Evolutionary conservation across 1,140 invertebrate genomes (phyloP), one percentile per base, ranked within the genome.

Genomic region (Eriocheir sinensis): DNA sequence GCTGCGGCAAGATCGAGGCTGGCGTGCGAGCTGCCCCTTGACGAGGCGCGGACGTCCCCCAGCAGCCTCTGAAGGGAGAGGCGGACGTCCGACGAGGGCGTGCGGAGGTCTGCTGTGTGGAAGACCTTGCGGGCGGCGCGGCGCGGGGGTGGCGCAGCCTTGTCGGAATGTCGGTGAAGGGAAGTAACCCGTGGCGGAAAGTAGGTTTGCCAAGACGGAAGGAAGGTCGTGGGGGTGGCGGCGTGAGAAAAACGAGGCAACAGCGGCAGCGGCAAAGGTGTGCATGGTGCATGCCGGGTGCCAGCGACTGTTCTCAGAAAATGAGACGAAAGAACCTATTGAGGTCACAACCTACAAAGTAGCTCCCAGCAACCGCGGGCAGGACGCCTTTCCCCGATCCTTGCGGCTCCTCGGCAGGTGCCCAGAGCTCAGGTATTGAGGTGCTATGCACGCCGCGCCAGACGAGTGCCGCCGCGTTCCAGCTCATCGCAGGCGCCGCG

Each of bases 311-410:
- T 72, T 72, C 27, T n/a, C 27, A 72, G 21, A 38, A n/a, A 41
- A 21, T 72, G 36, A 44, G 92, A 41, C 48, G 41, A 48, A 40
- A 53, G 27, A 38, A 30, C 41, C 41, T 93, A 93, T 88, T 93
- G 92, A 72, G 92, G 92, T 89, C 92, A 86, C 85, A 93, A 93
- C 92, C 92, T 89, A 93, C 92, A 88, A 93, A 89, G 32, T 36
- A 17, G 38, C 32, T 41, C 34, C 72, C 79, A 48, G n/a, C 21
- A 34, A 44, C 36, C 88, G 53, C 38, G 88, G 32, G 34, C 88
- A 89, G 53, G 88, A 53, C 53, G 48, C 41, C 44, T 53, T 32
- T 3, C 44, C n/a, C 60, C 12, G 21, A 21, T 21, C 21, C 53
- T 72, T 72, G 4, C 60, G 60, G 60, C 21, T 72, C 21, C 60